These are phyloP conservation scores for Mythimna lalbum DNA, from an alignment of 2,888 invertebrate genomes.

Conservation along the genomic window DNA sequence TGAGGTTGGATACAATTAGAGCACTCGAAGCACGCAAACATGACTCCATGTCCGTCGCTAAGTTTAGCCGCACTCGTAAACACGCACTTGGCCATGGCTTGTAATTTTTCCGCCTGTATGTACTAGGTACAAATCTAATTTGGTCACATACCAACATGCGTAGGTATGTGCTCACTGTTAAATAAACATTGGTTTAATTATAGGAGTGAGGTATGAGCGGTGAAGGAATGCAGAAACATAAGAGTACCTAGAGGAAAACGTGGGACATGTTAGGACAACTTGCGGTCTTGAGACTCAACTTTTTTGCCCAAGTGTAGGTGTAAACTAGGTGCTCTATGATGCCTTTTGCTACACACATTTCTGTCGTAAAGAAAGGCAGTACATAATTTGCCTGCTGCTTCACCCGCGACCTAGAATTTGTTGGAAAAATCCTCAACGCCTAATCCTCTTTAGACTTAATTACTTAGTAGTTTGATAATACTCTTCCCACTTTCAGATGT, in stretches of 20 bases:
- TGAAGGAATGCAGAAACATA: slow-evolving; percentile 52
- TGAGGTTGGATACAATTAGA: slow-evolving; percentile 51
- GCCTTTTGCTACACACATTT: slow-evolving; percentile 2
- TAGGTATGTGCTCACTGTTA: slow-evolving; percentile 53
- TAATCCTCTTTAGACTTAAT: slow-evolving; percentile 33
- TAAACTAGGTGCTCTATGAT: background rate
- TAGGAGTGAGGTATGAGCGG: slow-evolving; percentile 48
- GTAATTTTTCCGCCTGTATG: slow-evolving; percentile 57
- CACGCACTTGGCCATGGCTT: slow-evolving; percentile 52
- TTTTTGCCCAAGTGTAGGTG: background rate
- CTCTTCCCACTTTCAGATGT: slow-evolving; percentile 31
- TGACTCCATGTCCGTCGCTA: slow-evolving; percentile 48
- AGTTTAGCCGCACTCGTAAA: slow-evolving; percentile 50
- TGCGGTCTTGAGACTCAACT: background rate
- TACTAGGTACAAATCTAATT: slow-evolving; percentile 54
- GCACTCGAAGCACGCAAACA: slow-evolving; percentile 62
- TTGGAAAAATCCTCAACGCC: slow-evolving; percentile 33
- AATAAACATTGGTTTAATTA: slow-evolving; percentile 59
- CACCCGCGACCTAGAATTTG: slow-evolving; percentile 27
- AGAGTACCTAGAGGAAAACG: slow-evolving; percentile 2
- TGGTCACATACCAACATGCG: slow-evolving; percentile 57
- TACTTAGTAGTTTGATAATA: slow-evolving; percentile 22
- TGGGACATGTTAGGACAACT: slow-evolving; percentile 17
- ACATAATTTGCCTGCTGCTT: slow-evolving; percentile 43
- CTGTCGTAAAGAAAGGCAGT: slow-evolving; percentile 2